Percentiles rank a stretch among this genome's conserved stretches.
phyloP scores from a whole-genome alignment of 2,797 vertebrate genomes.

The Lepus townsendii region DNA sequence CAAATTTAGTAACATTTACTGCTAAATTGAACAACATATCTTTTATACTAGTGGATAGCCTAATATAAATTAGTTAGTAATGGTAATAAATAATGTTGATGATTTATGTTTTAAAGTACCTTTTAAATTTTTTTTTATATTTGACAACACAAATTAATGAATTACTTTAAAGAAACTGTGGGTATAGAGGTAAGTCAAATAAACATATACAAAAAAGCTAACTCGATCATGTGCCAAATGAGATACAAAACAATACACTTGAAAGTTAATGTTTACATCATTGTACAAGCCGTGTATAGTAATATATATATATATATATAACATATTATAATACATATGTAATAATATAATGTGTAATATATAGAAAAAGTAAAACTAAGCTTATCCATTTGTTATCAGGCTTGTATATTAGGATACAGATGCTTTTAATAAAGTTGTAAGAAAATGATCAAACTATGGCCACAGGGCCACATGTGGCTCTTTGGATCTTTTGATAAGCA shows the following conservation, averaged over 20 bases:
- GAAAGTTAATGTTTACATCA: conserved; percentile 5
- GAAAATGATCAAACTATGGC: not conserved
- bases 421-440: not conserved
- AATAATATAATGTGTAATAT: not conserved
- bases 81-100: not conserved
- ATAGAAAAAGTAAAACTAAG: not conserved
- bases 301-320: not conserved
- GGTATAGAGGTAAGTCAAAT: not conserved
- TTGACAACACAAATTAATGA: not conserved
- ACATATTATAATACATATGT: no score
- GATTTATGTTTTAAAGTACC: not conserved
- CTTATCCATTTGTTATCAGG: not conserved
- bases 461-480: not conserved
- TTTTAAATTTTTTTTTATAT: not conserved
- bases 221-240: not conserved
- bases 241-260: not conserved
- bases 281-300: not conserved
- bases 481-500: conserved; percentile 13
- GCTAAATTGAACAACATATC: not conserved
- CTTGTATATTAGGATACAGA: not conserved
- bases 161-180: not conserved
- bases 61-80: not conserved
- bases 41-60: not conserved
- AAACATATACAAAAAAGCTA: not conserved
- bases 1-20: not conserved